Evolutionary conservation across 1,140 invertebrate genomes (phyloP).

Genomic region (Dendrolimus kikuchii): DNA sequence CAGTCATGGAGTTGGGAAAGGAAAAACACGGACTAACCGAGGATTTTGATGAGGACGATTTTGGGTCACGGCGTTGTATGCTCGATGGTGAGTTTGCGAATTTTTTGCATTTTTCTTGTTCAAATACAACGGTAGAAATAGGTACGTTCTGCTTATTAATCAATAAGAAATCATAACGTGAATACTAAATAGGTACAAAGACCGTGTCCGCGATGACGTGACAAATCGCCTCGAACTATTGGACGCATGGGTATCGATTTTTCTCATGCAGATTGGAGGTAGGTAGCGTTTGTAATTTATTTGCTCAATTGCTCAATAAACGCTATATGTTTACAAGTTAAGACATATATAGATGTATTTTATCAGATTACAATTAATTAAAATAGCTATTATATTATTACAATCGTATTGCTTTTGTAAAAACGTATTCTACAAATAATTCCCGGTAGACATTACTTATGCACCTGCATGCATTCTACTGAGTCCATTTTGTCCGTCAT

Average conservation of each 20-base stretch:
- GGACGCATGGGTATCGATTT: slow-evolving; percentile 25
- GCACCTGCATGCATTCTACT: too few relatives aligned
- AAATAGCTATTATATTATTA: too few relatives aligned
- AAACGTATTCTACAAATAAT: too few relatives aligned
- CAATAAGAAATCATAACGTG: slow-evolving; percentile 5
- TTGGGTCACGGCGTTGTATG: slow-evolving; percentile 54
- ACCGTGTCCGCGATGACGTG: slow-evolving; percentile 14
- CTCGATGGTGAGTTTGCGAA: slow-evolving; percentile 47
- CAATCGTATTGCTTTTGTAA: too few relatives aligned
- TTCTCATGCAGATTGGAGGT: slow-evolving; percentile 6
- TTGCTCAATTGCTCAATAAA: background rate
- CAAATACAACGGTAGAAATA: background rate
- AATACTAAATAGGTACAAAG: slow-evolving; percentile 16
- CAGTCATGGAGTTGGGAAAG: slow-evolving; percentile 48
- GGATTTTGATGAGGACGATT: slow-evolving; percentile 53
- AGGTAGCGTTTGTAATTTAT: slow-evolving; percentile 1
- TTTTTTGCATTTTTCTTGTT: slow-evolving; percentile 3
- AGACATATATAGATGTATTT: too few relatives aligned
- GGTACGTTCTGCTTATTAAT: slow-evolving; percentile 1
- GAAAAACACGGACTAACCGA: slow-evolving; percentile 39
- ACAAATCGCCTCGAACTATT: slow-evolving; percentile 1
- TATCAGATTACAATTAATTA: too few relatives aligned
- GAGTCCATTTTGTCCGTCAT: too few relatives aligned
- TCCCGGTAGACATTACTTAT: too few relatives aligned
- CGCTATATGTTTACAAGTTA: background rate